Conservation (phyloP, 2,113 vertebrate species). For the Salvelinus fontinalis region DNA sequence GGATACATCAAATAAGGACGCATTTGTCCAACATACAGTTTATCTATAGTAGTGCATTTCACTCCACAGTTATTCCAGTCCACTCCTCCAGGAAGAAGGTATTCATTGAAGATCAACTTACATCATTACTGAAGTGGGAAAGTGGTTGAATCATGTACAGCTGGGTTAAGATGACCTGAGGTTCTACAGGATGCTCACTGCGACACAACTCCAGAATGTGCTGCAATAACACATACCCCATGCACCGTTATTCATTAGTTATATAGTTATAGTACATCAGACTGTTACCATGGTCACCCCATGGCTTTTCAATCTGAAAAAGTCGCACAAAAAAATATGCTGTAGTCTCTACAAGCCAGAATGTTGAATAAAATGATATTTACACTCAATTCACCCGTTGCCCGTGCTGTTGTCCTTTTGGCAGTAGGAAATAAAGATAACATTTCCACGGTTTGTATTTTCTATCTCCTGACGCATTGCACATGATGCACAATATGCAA, state of each 20-base stretch:
- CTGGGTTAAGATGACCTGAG: constrained; percentile 44
- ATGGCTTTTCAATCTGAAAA: too few relatives aligned
- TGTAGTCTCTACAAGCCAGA: too few relatives aligned
- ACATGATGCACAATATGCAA: too few relatives aligned
- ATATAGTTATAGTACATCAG: constrained; percentile 14
- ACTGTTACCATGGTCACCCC: too few relatives aligned
- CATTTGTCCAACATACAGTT: not conserved
- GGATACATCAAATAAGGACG: not conserved
- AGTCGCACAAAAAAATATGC: too few relatives aligned
- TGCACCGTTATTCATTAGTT: constrained; percentile 51
- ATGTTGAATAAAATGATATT: too few relatives aligned
- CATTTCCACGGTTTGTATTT: too few relatives aligned
- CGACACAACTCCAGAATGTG: constrained; percentile 68
- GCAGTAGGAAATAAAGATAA: too few relatives aligned
- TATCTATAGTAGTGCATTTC: not conserved
- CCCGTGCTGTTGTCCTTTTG: too few relatives aligned
- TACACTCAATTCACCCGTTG: too few relatives aligned
- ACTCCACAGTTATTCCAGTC: not conserved
- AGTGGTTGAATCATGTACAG: constrained; percentile 50
- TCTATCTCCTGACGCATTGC: too few relatives aligned
- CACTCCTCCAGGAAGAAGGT: not conserved
- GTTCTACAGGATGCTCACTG: constrained; percentile 34
- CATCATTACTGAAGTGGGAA: not conserved
- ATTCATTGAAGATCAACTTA: constrained; percentile 13
- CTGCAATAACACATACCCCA: constrained; percentile 38